Conservation (phyloP, 2,888 invertebrate species). For the Chirona hameri region DNA sequence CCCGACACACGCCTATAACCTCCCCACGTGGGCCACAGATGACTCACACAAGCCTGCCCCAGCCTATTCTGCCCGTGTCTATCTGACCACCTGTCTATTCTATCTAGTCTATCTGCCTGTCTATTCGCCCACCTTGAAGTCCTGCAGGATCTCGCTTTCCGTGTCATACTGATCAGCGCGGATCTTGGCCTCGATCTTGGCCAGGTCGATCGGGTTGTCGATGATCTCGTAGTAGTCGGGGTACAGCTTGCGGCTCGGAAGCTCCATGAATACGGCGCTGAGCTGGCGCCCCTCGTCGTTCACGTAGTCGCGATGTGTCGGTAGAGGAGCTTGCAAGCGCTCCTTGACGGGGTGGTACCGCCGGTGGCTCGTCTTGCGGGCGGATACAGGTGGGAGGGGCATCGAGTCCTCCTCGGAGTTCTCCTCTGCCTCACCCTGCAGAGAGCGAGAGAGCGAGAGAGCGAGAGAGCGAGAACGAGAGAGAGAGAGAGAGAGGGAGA, state of each 20-base stretch:
- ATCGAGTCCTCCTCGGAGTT: constrained; percentile 22
- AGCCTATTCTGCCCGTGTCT: too few relatives aligned
- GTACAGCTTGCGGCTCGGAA: constrained; percentile 90
- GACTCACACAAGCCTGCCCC: too few relatives aligned
- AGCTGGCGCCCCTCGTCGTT: constrained; percentile 65
- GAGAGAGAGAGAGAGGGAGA: constrained; percentile 31
- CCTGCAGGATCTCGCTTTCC: constrained; percentile 58
- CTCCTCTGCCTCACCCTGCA: constrained; percentile 36
- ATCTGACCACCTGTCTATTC: too few relatives aligned
- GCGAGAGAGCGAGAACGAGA: too few relatives aligned
- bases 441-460: too few relatives aligned
- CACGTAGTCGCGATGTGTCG: constrained; percentile 65
- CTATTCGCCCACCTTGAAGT: constrained; percentile 53
- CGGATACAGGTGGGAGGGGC: neutral
- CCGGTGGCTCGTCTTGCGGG: neutral
- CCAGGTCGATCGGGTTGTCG: constrained; percentile 88
- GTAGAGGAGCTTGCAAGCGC: constrained; percentile 61
- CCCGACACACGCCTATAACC: too few relatives aligned
- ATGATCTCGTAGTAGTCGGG: constrained; percentile 95
- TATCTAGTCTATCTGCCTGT: neutral
- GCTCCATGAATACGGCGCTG: constrained; percentile 90
- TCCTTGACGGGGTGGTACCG: constrained; percentile 33
- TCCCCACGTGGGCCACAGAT: too few relatives aligned
- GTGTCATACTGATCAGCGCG: constrained; percentile 63
- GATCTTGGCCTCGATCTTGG: constrained; percentile 87